Base-by-base conservation (phyloP, 2,113 vertebrate species). In the Ascaphus truei region DNA sequence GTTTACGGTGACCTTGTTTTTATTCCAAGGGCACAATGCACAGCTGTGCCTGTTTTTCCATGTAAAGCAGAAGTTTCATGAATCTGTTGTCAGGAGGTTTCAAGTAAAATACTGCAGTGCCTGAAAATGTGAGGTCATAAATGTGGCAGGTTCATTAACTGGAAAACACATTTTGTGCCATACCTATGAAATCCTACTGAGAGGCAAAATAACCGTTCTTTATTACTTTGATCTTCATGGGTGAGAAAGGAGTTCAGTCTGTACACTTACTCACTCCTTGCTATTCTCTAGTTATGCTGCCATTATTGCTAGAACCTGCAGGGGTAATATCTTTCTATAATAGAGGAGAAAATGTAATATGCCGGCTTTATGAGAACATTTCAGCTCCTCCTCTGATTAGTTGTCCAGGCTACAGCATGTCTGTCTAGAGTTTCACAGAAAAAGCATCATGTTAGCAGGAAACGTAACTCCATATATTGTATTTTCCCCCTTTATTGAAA, bases 191-290 rank as follows among this genome's bases (percentile, higher is more conserved):
- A 72, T 68, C 55, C 77, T 62, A 34, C 71, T 11, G 37, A 57
- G 73, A 72, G 68, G 74, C 72, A 52, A 33, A 68, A 29, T 48
- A 41, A 61, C 30, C 3, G 12, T 18, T 56, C 51, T 73, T 72
- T 69, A 76, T 39, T 15, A 72, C 79, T 76, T 69, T 71, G 72
- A 27, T 75, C 76, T 83, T 80, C 75, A 61, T 30, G 77, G 74
- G 36, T 72, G 73, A 79, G 26, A 58, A 30, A 43, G 58, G 37
- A 26, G 10, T 47, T 37, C 18, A 12, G 52, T 61, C 31, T 51
- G 29, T 0, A 1, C 20, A 27, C 33, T 31, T 5, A 30, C 33
- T 31, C 7, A 30, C 23, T 50, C 45, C 30, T 9, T n/a, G 36
- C 36, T n/a, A 60, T 20, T 29, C 36, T 60, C 7, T 13, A 23